Conservation (phyloP, 2,888 invertebrate genomes). For the Steromphala cineraria region DNA sequence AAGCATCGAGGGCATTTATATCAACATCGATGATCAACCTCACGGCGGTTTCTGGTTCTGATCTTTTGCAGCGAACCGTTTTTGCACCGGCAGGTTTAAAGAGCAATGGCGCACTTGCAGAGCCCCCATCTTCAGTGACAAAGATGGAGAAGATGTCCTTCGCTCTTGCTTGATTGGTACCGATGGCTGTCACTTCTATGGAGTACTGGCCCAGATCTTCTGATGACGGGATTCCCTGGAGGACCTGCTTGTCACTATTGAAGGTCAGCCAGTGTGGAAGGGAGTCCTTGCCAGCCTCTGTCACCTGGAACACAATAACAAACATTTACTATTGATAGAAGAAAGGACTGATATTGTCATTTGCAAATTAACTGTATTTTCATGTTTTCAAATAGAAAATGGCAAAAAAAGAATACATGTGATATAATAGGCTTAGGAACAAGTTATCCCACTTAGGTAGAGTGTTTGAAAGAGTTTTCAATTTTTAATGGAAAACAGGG, state of each 20-base stretch:
- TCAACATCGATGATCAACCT: slow-evolving; percentile 83
- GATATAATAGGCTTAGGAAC: too few relatives aligned
- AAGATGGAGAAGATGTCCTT: slow-evolving; percentile 83
- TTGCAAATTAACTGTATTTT: too few relatives aligned
- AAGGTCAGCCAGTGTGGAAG: slow-evolving; percentile 78
- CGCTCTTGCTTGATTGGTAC: slow-evolving; percentile 72
- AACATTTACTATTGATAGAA: neutral
- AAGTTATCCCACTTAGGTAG: too few relatives aligned
- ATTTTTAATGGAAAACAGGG: too few relatives aligned
- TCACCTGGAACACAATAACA: slow-evolving; percentile 52
- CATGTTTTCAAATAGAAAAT: too few relatives aligned
- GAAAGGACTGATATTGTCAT: neutral
- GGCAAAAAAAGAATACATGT: too few relatives aligned
- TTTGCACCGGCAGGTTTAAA: slow-evolving; percentile 50
- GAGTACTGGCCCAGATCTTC: slow-evolving; percentile 81
- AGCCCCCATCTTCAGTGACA: slow-evolving; percentile 76
- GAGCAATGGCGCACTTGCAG: slow-evolving; percentile 38
- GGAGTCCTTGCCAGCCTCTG: slow-evolving; percentile 52
- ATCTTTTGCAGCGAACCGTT: slow-evolving; percentile 69
- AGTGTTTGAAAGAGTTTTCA: too few relatives aligned
- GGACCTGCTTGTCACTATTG: slow-evolving; percentile 82
- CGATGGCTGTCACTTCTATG: slow-evolving; percentile 72
- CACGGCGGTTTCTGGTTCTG: slow-evolving; percentile 80
- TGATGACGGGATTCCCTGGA: slow-evolving; percentile 83
- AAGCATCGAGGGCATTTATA: slow-evolving; percentile 80